Evolutionary conservation across 2,888 invertebrate species (phyloP), one percentile per base, ranked within the genome.

Genomic region (Metacarcinus magister): DNA sequence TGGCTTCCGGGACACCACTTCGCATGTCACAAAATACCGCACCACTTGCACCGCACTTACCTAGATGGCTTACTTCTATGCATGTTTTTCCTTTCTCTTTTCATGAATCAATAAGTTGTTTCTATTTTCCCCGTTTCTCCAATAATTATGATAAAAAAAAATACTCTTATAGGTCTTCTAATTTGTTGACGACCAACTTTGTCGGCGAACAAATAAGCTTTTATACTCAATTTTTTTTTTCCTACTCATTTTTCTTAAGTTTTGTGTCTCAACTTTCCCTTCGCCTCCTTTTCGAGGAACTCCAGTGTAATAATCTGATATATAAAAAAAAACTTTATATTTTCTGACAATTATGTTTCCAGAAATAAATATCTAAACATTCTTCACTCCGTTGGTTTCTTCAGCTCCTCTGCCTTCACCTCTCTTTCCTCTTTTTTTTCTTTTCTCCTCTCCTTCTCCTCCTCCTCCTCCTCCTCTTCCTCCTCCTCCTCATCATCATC

Each of bases 241-340:
- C n/a, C 3, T 23, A 7, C n/a, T 13, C 54, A 54, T 19, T 67
- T 67, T 67, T 67, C 23, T 67, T n/a, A 67, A n/a, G 7, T 67
- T n/a, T 67, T 67, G 67, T 67, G 23, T 67, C n/a, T 67, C 67
- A 67, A 67, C 67, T 67, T 67, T 16, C n/a, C 67, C 23, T 23
- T 67, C 67, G 67, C 67, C 67, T 67, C n/a, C n/a, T 67, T 67
- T 67, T 23, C 67, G 67, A 54, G 67, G n/a, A n/a, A n/a, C 67
- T n/a, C n/a, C 67, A 19, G 67, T 67, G 67, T n/a, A 67, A 67
- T n/a, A 23, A n/a, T 67, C 67, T 67, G 23, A 23, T n/a, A 23
- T n/a, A 39, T 39, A 54, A n/a, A 67, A 3, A 54, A n/a, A 67
- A 3, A 67, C n/a, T 67, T n/a, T n/a, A 2, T n/a, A 67, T 67